Conservation (phyloP, 2,888 invertebrate genomes). For the Theodoxus fluviatilis region DNA sequence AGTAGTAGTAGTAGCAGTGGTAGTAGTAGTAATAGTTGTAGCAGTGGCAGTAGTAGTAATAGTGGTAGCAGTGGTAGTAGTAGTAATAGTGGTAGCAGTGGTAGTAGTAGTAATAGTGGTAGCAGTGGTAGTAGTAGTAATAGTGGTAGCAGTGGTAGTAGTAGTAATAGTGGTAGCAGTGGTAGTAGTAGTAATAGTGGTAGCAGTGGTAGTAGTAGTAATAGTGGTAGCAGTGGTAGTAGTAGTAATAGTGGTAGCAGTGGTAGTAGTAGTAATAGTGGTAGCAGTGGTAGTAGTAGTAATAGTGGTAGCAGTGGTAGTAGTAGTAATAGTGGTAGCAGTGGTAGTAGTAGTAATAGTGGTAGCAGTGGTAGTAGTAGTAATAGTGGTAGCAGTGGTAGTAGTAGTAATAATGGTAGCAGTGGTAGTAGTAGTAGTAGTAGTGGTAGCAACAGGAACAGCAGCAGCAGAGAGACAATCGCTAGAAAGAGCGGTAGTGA, state of each 20-base stretch:
- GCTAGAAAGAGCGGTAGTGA: conserved; percentile 3
- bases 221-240: no score
- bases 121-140: background rate
- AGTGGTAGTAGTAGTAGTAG: conserved; percentile 19
- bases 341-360: background rate
- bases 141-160: background rate
- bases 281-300: no score
- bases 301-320: no score
- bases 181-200: no score
- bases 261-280: no score
- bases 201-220: no score
- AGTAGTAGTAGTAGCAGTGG: no score
- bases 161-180: no score
- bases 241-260: no score
- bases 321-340: conserved; percentile 15
- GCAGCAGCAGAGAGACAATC: conserved; percentile 4
- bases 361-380: conserved; percentile 19
- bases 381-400: conserved; percentile 17
- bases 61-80: no score
- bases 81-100: background rate
- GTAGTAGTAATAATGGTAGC: conserved; percentile 12
- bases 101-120: background rate
- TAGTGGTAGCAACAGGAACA: conserved; percentile 18
- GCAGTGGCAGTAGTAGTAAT: no score
- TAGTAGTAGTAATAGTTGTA: no score